Percentiles rank a stretch among this genome's conserved stretches.
These are phyloP conservation scores for Heteronetta atricapilla DNA, from an alignment of 2,113 vertebrate species.

Conservation along the genomic window DNA sequence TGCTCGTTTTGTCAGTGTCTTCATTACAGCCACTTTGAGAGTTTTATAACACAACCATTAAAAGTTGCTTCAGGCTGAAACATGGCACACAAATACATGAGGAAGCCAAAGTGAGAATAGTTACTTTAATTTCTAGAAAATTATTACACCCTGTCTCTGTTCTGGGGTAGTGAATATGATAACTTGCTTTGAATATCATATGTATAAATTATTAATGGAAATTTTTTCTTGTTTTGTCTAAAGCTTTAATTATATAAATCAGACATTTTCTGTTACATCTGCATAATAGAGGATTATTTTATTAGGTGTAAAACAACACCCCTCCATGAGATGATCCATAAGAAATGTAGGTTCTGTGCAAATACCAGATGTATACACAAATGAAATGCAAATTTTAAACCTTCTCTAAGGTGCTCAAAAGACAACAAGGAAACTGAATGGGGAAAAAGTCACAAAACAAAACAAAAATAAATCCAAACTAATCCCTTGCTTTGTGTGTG, in stretches of 20 bases:
- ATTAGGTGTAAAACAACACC: not conserved
- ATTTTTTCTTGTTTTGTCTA: conserved; percentile 18
- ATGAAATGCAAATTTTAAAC: not conserved
- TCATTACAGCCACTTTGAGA: not conserved
- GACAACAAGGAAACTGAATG: not conserved
- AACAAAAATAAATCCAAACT: not conserved
- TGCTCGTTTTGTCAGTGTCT: conserved; percentile 19
- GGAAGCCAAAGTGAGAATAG: not conserved
- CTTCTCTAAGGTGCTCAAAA: not conserved
- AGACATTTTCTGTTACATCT: conserved; percentile 17
- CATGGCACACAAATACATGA: not conserved
- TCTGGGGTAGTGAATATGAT: not conserved
- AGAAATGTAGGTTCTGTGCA: not conserved
- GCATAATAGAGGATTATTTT: not conserved
- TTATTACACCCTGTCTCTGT: not conserved
- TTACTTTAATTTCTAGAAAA: conserved; percentile 36
- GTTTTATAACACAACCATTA: conserved; percentile 5
- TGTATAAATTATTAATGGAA: conserved; percentile 1
- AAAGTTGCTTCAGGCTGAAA: conserved; percentile 33
- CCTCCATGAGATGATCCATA: not conserved
- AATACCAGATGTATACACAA: not conserved
- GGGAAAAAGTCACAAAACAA: not conserved
- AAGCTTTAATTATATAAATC: conserved; percentile 21
- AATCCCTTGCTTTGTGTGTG: not conserved
- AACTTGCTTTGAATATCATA: conserved; percentile 3